phyloP scores from a whole-genome alignment of 2,888 invertebrate genomes.

The Epinotia nisella region DNA sequence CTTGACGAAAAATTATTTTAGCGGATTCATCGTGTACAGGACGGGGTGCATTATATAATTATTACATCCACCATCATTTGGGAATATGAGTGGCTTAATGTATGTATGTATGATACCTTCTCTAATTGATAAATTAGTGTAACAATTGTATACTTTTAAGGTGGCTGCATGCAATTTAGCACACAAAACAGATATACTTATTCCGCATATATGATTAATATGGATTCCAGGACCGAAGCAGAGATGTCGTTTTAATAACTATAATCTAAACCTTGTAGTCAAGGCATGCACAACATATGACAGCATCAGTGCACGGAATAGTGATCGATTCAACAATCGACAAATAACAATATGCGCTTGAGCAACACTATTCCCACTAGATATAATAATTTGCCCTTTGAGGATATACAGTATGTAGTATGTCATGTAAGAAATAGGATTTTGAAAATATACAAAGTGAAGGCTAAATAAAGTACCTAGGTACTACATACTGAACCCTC shows the following conservation, averaged over 20 bases:
- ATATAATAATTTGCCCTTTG: background rate
- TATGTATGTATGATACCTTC: background rate
- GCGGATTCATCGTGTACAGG: background rate
- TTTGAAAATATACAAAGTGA: no score
- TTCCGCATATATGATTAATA: constrained; percentile 41
- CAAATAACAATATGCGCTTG: constrained; percentile 15
- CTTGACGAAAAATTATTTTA: background rate
- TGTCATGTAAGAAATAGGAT: no score
- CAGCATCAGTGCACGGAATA: constrained; percentile 14
- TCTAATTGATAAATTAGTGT: background rate
- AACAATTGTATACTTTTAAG: background rate
- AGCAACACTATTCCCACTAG: constrained; percentile 12
- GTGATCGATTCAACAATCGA: constrained; percentile 31
- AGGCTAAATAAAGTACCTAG: no score
- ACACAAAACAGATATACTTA: background rate
- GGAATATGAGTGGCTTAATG: background rate
- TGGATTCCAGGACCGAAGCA: background rate
- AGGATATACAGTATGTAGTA: no score
- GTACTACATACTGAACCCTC: no score
- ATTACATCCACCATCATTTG: background rate
- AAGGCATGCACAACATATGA: constrained; percentile 17
- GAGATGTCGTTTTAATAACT: constrained; percentile 25
- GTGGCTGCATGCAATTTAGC: background rate
- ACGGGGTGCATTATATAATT: background rate
- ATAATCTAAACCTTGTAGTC: constrained; percentile 25